Base-by-base conservation (phyloP, 2,113 vertebrate genomes). In the Anguilla rostrata region DNA sequence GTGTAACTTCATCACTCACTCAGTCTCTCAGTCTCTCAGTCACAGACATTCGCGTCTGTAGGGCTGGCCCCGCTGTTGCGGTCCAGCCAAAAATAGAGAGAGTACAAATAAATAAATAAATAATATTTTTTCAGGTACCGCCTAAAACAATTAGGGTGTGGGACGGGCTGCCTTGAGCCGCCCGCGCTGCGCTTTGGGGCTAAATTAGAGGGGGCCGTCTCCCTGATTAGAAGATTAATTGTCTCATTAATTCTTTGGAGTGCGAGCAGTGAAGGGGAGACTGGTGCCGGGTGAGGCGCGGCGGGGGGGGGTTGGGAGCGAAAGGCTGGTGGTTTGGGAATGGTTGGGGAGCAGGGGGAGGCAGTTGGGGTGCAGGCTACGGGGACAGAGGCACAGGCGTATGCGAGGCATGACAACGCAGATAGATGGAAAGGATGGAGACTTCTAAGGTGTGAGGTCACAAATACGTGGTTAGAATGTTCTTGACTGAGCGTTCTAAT, bases 171-270 rank as follows among this genome's bases (percentile, higher is more conserved):
- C 85, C 87, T 84, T 86, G 84, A 41, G 86, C 85, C 85, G 86
- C 89, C 84, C 90, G 46, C 89, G 87, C 88, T 85, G 84, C 63
- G 83, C 87, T 86, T 89, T 90, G 86, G 89, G 91, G 84, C 86
- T 88, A 75, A 43, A 89, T 90, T 90, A 86, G 88, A 81, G 87
- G 29, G 87, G 90, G 71, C 89, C 90, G 92, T 91, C 85, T 91
- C 84, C 20, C 63, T 84, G 89, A 93, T 94, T 92, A 91, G 90
- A 87, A 91, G 90, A 93, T 92, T 88, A 92, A 91, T 88, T 89
- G 88, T 90, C 87, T 90, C 85, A 90, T 93, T 92, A 92, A 89
- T 91, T 92, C 85, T 86, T 84, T 41, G 84, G 71, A 78, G 80
- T 60, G 87, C 79, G 88, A 85, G 87, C 85, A 87, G 85, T 1